phyloP scores from a whole-genome alignment of 2,797 vertebrate species.

The Esox lucius region DNA sequence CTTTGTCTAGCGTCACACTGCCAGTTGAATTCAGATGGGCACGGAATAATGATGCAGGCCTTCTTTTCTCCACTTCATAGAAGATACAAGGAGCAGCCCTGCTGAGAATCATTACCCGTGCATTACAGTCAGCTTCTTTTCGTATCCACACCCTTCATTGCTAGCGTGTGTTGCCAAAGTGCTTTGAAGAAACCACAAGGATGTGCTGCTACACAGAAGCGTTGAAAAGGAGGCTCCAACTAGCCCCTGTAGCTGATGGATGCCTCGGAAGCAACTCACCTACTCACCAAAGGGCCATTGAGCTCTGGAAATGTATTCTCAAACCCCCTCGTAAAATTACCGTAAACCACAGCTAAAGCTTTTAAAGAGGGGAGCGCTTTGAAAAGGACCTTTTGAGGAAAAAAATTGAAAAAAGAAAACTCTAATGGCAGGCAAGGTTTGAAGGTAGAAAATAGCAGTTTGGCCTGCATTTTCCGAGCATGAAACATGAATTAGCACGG shows the following conservation, averaged over 20 bases:
- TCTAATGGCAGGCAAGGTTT: constrained; percentile 38
- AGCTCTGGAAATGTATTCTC: constrained; percentile 23
- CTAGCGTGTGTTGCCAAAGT: constrained; percentile 14
- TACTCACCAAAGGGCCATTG: constrained; percentile 48
- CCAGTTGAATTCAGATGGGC: constrained; percentile 71
- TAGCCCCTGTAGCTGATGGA: constrained; percentile 48
- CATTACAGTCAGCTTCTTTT: constrained; percentile 65
- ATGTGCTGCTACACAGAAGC: constrained; percentile 46
- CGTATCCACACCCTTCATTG: constrained; percentile 69
- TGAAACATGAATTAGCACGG: constrained; percentile 73
- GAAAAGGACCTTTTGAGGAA: constrained; percentile 41
- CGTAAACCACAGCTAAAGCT: constrained; percentile 32
- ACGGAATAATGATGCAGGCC: constrained; percentile 72
- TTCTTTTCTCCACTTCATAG: constrained; percentile 75
- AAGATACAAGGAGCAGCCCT: constrained; percentile 73
- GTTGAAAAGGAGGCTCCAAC: constrained; percentile 53
- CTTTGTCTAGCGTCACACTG: constrained; percentile 74
- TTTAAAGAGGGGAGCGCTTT: constrained; percentile 45
- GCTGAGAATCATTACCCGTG: constrained; percentile 79
- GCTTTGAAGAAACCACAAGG: constrained; percentile 70
- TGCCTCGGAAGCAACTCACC: constrained; percentile 30
- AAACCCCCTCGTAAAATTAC: constrained; percentile 42
- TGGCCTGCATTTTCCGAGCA: constrained; percentile 60
- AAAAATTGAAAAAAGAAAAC: constrained; percentile 27
- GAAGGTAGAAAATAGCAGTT: constrained; percentile 44